Conservation (phyloP, 2,888 invertebrate species). For the Sminthurinus aureus region DNA sequence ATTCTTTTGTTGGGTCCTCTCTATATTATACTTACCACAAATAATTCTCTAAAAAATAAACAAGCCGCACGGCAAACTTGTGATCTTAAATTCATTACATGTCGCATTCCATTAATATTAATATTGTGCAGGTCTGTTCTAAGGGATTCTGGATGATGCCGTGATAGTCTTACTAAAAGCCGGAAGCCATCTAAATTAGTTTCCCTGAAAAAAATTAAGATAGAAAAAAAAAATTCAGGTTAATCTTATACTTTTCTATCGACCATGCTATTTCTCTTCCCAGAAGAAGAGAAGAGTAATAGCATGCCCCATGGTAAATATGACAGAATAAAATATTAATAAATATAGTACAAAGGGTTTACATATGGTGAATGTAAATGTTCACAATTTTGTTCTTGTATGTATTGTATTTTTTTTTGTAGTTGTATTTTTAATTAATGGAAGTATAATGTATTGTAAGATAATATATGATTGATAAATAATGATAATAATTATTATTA, state of each 20-base stretch:
- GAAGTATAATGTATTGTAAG: too few relatives aligned
- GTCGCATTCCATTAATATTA: constrained; percentile 74
- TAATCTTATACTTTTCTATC: background rate
- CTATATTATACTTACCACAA: constrained; percentile 63
- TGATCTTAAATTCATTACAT: constrained; percentile 89
- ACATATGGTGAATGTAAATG: background rate
- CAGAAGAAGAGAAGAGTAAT: background rate
- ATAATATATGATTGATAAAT: background rate
- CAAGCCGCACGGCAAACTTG: constrained; percentile 92
- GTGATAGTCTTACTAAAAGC: constrained; percentile 73
- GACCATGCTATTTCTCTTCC: background rate
- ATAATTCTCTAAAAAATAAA: constrained; percentile 80
- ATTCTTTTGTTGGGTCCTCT: too few relatives aligned
- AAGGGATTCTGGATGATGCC: constrained; percentile 71
- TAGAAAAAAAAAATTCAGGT: background rate
- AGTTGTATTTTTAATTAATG: too few relatives aligned
- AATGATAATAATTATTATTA: background rate
- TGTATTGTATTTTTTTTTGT: background rate
- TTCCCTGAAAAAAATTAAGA: constrained; percentile 68
- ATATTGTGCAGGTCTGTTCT: constrained; percentile 73
- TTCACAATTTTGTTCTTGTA: background rate
- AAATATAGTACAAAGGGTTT: background rate
- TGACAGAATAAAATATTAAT: background rate
- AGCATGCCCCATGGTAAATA: background rate
- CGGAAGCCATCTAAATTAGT: constrained; percentile 76